phyloP scores from a whole-genome alignment of 2,888 invertebrate species.

The Taphrorychus bicolor region DNA sequence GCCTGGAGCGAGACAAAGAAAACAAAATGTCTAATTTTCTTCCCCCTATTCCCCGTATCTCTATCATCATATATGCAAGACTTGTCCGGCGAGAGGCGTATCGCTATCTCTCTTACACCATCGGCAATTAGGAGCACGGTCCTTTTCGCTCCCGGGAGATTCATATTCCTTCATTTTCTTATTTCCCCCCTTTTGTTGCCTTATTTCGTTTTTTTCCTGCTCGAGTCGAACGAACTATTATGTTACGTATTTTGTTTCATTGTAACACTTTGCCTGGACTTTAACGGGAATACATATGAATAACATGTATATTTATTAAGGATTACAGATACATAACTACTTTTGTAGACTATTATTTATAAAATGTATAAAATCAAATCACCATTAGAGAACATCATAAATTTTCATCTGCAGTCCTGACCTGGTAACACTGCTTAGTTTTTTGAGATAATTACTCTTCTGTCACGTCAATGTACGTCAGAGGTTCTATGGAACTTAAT shows the following conservation, averaged over 20 bases:
- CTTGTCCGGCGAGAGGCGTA: constrained; percentile 54
- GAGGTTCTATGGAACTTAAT: too few species aligned
- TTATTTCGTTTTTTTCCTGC: constrained; percentile 12
- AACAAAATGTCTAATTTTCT: constrained; percentile 32
- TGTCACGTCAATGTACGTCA: too few species aligned
- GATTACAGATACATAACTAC: too few species aligned
- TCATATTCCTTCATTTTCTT: constrained; percentile 55
- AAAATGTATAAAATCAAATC: too few species aligned
- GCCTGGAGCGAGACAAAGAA: constrained; percentile 27
- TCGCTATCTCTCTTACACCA: constrained; percentile 49
- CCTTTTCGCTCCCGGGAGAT: constrained; percentile 55
- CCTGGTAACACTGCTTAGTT: too few species aligned
- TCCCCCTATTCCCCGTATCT: constrained; percentile 57
- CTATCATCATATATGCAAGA: constrained; percentile 62
- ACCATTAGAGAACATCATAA: too few species aligned
- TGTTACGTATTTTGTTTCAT: neutral
- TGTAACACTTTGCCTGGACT: neutral
- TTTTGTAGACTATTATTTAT: too few species aligned
- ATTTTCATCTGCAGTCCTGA: too few species aligned
- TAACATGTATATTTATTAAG: too few species aligned
- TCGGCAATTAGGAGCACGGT: constrained; percentile 56
- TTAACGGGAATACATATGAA: too few species aligned
- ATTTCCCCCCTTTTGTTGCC: constrained; percentile 41
- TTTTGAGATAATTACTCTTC: too few species aligned
- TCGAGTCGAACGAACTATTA: neutral